These are phyloP conservation scores for Agapornis canus DNA, from an alignment of 2,797 vertebrate genomes.

Conservation along the genomic window DNA sequence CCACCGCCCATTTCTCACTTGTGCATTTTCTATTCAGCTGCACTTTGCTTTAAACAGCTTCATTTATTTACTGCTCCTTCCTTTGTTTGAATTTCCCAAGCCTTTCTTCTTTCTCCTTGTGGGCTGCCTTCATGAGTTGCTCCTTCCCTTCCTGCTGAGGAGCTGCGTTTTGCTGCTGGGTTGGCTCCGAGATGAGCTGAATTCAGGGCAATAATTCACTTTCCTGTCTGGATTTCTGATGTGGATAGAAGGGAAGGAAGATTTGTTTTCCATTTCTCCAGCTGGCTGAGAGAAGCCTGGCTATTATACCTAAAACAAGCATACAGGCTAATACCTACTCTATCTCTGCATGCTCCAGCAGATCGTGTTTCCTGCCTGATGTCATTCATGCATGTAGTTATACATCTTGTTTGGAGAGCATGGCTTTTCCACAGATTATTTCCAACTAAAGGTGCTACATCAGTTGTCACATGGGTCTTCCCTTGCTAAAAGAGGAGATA, in stretches of 20 bases:
- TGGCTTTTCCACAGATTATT: not conserved
- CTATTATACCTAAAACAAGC: not conserved
- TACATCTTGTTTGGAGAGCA: not conserved
- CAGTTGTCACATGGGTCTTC: not conserved
- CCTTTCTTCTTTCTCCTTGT: not conserved
- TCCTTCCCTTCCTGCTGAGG: not conserved
- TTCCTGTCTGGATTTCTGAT: not conserved
- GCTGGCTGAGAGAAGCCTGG: not conserved
- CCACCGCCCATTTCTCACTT: constrained; percentile 40
- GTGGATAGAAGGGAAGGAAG: not conserved
- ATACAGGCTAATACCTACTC: not conserved
- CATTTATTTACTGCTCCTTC: constrained; percentile 46
- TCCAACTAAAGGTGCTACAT: not conserved
- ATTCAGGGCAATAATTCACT: not conserved
- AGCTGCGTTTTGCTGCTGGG: constrained; percentile 4
- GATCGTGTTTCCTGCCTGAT: not conserved
- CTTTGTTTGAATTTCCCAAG: constrained; percentile 31
- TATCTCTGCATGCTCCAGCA: not conserved
- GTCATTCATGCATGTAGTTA: not conserved
- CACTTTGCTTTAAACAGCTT: constrained; percentile 16
- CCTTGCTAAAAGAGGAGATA: not conserved
- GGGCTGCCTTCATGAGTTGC: not conserved
- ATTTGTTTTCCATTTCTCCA: not conserved
- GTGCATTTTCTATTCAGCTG: not conserved
- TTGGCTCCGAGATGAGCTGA: not conserved